phyloP scores from a whole-genome alignment of 2,888 invertebrate genomes.

The Diabrotica balteata region DNA sequence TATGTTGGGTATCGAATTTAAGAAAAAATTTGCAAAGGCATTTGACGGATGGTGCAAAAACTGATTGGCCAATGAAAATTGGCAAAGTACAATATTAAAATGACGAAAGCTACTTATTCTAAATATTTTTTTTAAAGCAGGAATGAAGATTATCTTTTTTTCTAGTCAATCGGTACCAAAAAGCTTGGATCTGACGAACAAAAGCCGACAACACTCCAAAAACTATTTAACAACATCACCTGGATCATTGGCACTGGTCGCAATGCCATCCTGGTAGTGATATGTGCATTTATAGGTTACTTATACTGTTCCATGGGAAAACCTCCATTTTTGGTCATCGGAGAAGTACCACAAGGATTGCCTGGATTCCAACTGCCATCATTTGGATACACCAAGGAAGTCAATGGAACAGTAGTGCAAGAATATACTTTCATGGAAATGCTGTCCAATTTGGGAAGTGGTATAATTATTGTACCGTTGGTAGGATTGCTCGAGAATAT shows the following conservation, averaged over 20 bases:
- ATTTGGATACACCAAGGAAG: conserved; percentile 66
- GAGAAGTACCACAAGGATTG: conserved; percentile 78
- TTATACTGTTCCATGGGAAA: conserved; percentile 66
- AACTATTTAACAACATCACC: conserved; percentile 69
- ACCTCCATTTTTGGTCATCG: conserved; percentile 84
- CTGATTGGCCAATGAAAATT: too few species aligned
- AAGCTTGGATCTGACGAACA: conserved; percentile 62
- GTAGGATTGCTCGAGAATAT: conserved; percentile 92
- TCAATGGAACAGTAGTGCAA: conserved; percentile 56
- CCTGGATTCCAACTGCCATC: conserved; percentile 73
- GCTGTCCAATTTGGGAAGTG: conserved; percentile 82
- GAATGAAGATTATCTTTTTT: conserved; percentile 33
- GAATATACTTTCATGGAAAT: conserved; percentile 70
- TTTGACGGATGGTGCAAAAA: too few species aligned
- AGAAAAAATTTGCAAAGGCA: too few species aligned
- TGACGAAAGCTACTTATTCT: too few species aligned
- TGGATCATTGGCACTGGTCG: conserved; percentile 83
- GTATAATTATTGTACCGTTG: conserved; percentile 84
- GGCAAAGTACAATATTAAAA: too few species aligned
- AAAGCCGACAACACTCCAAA: conserved; percentile 45
- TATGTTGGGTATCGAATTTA: too few species aligned
- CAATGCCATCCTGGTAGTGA: conserved; percentile 82
- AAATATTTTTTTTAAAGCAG: too few species aligned
- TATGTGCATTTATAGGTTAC: conserved; percentile 74
- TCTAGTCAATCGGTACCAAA: conserved; percentile 70